phyloP scores from a whole-genome alignment of 2,888 invertebrate genomes.

The Drosophila hamatofila region DNA sequence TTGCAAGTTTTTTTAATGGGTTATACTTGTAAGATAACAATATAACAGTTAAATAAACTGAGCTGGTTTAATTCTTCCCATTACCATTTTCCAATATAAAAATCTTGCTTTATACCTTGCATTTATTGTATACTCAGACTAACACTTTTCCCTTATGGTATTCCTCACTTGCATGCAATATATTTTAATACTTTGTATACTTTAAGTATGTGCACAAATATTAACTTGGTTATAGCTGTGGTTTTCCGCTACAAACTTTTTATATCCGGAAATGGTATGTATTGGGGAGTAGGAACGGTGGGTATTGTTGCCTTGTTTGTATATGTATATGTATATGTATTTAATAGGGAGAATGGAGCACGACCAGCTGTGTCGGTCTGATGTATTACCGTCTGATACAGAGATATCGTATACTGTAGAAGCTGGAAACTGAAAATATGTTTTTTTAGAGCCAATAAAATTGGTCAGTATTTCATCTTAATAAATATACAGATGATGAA shows the following conservation, averaged over 20 bases:
- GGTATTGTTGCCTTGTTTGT: background rate
- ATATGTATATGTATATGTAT: too few relatives aligned
- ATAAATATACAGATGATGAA: background rate
- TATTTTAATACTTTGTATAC: background rate
- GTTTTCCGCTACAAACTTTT: constrained; percentile 6
- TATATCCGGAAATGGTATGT: background rate
- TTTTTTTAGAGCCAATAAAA: too few relatives aligned
- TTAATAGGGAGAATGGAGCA: background rate
- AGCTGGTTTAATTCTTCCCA: background rate
- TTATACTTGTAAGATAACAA: background rate
- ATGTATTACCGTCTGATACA: too few relatives aligned
- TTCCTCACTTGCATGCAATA: background rate
- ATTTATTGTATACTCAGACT: background rate
- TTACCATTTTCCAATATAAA: background rate
- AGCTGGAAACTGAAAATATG: too few relatives aligned
- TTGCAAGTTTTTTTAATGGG: background rate
- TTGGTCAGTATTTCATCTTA: background rate
- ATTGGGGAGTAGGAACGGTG: background rate
- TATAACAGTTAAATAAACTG: background rate
- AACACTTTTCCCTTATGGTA: background rate
- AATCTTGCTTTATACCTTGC: background rate
- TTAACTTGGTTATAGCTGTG: constrained; percentile 30
- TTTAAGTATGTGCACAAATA: constrained; percentile 14
- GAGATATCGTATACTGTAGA: too few relatives aligned
- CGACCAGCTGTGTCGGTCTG: background rate